Base-by-base conservation (phyloP, 2,113 vertebrate species). In the Dasypus novemcinctus region DNA sequence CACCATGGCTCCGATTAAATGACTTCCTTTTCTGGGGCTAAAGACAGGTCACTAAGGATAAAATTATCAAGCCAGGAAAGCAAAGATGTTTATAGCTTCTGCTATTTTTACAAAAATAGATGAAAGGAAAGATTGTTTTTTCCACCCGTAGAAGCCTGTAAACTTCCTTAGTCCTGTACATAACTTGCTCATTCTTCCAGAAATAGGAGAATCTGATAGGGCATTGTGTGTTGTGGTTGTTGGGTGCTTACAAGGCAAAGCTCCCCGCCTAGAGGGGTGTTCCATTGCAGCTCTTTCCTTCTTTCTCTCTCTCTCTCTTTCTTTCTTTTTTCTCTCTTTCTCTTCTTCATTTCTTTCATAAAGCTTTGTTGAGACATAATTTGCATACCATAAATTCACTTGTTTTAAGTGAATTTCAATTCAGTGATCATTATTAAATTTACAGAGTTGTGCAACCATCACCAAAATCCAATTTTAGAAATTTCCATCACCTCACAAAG, bases 31-130 rank as follows among this genome's bases (percentile, higher is more conserved):
- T 96, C 69, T 31, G 68, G 81, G 96, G 97, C 98, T 97, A 97
- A 97, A 97, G 92, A 90, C 43, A 29, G 98, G 98, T 98, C 97
- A 97, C 68, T 81, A 36, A 86, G 91, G 83, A 96, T 97, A 97
- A 95, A 95, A 98, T 97, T 97, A 97, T 98, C 98, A 91, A 36
- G 95, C 96, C 98, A 98, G 98, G 98, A 98, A 98, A 98, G 95
- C 97, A 93, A 96, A 97, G 95, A 96, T 95, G 93, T 97, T 95
- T 98, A 97, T 98, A 97, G 89, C 82, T 79, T 91, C 95, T 97
- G 94, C 66, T 95, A 81, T 79, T 97, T 97, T 97, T 96, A 97
- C 97, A 93, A 97, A 98, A 98, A 97, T 92, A 98, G 98, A 98
- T 97, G 86, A 98, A 98, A 98, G 96, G 92, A 94, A 97, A 96